phyloP scores from a whole-genome alignment of 2,888 invertebrate genomes.

The Cataglyphis cursor region DNA sequence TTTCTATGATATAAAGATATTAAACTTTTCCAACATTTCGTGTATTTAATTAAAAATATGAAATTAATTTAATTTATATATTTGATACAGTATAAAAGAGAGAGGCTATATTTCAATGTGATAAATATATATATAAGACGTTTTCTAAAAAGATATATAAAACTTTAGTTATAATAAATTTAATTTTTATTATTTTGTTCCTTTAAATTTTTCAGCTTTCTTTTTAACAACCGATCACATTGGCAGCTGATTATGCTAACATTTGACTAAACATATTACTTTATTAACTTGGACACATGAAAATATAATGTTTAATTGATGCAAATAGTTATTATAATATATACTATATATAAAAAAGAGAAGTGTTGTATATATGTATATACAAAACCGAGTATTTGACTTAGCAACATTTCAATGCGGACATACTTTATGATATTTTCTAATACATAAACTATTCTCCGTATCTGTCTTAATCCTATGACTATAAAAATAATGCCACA shows the following conservation, averaged over 20 bases:
- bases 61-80: constrained; percentile 24
- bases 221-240: constrained; percentile 22
- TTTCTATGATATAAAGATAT: not conserved
- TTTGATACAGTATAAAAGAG: not conserved
- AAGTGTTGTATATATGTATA: constrained; percentile 1
- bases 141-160: constrained; percentile 12
- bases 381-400: constrained; percentile 50
- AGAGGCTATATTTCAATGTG: not conserved
- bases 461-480: constrained; percentile 41
- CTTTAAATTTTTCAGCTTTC: not conserved
- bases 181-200: not conserved
- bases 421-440: constrained; percentile 22
- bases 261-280: constrained; percentile 11
- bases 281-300: not conserved
- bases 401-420: constrained; percentile 32
- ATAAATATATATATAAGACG: not conserved
- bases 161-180: constrained; percentile 18
- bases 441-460: constrained; percentile 17
- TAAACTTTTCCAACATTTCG: not conserved
- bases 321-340: constrained; percentile 18
- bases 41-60: not conserved
- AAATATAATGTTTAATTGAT: constrained; percentile 14
- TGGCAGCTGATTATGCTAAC: constrained; percentile 24
- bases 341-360: constrained; percentile 29
- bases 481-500: constrained; percentile 55